Evolutionary conservation across 2,113 vertebrate species (phyloP).

Genomic region (Vireo altiloquus): DNA sequence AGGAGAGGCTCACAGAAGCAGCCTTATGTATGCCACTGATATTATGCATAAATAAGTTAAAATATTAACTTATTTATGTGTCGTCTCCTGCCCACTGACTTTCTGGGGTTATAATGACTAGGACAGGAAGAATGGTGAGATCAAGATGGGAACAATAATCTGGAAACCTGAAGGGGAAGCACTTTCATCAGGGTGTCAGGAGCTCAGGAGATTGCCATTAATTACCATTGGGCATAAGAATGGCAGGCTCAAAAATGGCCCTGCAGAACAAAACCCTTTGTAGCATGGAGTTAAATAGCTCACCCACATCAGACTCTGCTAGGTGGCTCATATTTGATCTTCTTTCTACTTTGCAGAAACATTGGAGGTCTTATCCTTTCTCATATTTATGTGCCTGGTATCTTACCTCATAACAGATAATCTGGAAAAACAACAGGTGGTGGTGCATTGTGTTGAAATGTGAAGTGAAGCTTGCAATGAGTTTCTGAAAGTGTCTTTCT

Average conservation of each 20-base stretch:
- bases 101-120: neutral
- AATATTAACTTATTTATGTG: neutral
- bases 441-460: neutral
- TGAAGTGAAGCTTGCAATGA: neutral
- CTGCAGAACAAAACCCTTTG: neutral
- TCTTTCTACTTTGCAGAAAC: neutral
- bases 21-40: accelerated
- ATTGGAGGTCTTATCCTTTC: neutral
- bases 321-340: neutral
- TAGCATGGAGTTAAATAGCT: neutral
- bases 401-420: neutral
- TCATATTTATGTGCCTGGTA: neutral
- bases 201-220: neutral
- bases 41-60: neutral
- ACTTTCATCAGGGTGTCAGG: neutral
- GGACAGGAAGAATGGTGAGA: neutral
- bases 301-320: neutral
- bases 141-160: neutral
- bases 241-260: neutral
- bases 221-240: neutral
- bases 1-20: neutral
- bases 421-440: neutral
- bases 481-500: neutral
- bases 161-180: neutral
- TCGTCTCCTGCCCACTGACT: neutral